phyloP scores from a whole-genome alignment of 2,113 vertebrate genomes.

The Nothocercus nigrocapillus region DNA sequence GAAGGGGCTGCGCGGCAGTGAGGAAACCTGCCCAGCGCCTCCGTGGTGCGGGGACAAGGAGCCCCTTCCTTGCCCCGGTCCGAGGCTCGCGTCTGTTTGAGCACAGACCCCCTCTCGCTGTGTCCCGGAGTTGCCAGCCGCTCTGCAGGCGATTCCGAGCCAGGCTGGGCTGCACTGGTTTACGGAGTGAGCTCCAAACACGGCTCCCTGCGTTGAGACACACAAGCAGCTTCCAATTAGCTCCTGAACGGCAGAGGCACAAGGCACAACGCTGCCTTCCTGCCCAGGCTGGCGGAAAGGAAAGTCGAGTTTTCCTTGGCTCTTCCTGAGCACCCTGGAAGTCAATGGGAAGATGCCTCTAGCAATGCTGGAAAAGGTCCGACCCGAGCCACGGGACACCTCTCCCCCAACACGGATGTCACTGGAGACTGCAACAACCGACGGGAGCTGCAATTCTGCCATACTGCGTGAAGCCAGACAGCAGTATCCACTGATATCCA shows the following conservation, averaged over 20 bases:
- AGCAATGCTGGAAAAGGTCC: neutral
- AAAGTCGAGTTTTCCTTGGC: neutral
- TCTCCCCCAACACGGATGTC: neutral
- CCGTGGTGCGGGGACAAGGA: neutral
- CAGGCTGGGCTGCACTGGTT: neutral
- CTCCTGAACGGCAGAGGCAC: neutral
- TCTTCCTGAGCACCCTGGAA: neutral
- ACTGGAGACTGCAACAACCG: neutral
- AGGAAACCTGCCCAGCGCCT: neutral
- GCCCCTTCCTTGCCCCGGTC: neutral
- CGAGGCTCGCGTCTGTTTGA: neutral
- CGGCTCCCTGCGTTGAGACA: neutral
- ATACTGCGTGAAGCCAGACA: neutral
- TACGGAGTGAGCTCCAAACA: neutral
- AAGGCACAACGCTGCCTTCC: neutral
- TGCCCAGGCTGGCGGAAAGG: neutral
- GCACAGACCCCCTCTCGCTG: neutral
- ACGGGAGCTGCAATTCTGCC: neutral
- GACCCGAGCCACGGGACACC: neutral
- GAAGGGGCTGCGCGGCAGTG: neutral
- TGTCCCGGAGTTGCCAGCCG: rapidly evolving
- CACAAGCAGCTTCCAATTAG: neutral
- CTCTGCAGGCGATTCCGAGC: neutral
- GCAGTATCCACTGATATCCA: neutral
- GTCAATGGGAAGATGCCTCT: neutral